Percentiles rank a stretch among this genome's conserved stretches.
Conservation (phyloP, 2,888 invertebrate species). For the Serrognathus titanus region DNA sequence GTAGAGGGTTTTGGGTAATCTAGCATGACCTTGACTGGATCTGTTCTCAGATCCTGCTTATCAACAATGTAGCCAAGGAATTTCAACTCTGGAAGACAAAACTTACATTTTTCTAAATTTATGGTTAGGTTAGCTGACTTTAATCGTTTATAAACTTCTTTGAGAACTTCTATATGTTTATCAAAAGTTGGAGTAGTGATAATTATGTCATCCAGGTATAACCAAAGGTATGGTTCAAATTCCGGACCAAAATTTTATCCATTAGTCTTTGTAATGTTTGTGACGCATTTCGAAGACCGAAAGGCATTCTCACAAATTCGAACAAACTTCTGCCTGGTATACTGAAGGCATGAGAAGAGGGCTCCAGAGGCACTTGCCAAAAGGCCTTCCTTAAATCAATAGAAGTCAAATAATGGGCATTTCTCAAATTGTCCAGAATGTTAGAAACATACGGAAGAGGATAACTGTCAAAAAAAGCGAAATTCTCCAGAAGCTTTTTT, state of each 20-base stretch:
- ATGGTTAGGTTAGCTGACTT: neutral
- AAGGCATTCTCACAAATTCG: slow-evolving; percentile 1
- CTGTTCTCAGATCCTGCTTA: neutral
- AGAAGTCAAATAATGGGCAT: too few species aligned
- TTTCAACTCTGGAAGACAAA: neutral
- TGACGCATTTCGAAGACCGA: slow-evolving; percentile 3
- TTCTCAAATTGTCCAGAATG: too few species aligned
- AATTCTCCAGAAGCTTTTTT: too few species aligned
- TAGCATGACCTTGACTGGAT: neutral
- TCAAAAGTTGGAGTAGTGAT: too few species aligned
- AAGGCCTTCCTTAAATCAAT: too few species aligned
- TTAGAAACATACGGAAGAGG: too few species aligned
- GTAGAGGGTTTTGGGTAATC: neutral
- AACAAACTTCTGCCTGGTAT: neutral
- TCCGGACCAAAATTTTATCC: slow-evolving; percentile 6
- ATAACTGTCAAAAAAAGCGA: too few species aligned
- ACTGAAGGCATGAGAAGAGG: neutral
- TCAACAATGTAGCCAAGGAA: neutral
- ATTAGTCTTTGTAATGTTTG: slow-evolving; percentile 1
- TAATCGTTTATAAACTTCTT: neutral
- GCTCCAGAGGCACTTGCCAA: too few species aligned
- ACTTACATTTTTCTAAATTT: neutral
- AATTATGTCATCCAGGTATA: slow-evolving; percentile 8
- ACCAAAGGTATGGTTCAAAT: slow-evolving; percentile 5
- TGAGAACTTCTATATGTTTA: neutral